These are phyloP conservation scores for Terebella lapidaria DNA, from an alignment of 2,888 invertebrate genomes.

Conservation along the genomic window DNA sequence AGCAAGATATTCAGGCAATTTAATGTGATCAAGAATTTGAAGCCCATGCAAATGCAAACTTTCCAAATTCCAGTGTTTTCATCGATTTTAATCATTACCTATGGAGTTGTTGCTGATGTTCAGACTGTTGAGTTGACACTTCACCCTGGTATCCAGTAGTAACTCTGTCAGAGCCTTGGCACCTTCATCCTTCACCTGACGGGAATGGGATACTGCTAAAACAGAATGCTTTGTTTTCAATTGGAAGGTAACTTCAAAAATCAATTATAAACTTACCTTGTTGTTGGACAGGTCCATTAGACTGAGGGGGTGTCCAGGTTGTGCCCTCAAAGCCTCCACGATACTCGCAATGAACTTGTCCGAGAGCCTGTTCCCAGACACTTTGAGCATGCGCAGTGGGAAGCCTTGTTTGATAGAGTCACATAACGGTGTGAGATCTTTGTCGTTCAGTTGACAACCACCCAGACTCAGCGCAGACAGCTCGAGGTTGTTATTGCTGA, in stretches of 20 bases:
- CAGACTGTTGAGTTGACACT: conserved; percentile 32
- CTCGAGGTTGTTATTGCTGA: too few relatives aligned
- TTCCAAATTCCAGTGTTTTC: too few relatives aligned
- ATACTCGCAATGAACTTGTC: conserved; percentile 29
- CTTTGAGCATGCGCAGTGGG: conserved; percentile 37
- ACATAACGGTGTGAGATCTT: conserved; percentile 31
- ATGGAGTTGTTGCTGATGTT: conserved; percentile 36
- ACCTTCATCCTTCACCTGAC: conserved; percentile 16
- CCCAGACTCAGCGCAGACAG: conserved; percentile 35
- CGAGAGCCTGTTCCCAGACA: conserved; percentile 38
- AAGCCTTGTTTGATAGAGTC: conserved; percentile 30
- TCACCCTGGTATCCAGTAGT: conserved; percentile 26
- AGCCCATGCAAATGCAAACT: too few relatives aligned
- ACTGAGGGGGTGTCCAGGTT: conserved; percentile 30
- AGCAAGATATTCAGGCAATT: too few relatives aligned
- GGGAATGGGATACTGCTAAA: neutral
- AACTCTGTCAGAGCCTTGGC: conserved; percentile 27
- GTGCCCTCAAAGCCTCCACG: conserved; percentile 28
- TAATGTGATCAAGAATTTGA: too few relatives aligned
- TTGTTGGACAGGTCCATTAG: conserved; percentile 38
- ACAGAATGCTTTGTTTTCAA: neutral
- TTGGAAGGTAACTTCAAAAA: too few relatives aligned
- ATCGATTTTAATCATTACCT: conserved; percentile 26
- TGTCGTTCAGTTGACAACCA: conserved; percentile 35
- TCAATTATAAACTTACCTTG: too few relatives aligned